Evolutionary conservation across 2,888 invertebrate species (phyloP).

Genomic region (Abscondita cerata): DNA sequence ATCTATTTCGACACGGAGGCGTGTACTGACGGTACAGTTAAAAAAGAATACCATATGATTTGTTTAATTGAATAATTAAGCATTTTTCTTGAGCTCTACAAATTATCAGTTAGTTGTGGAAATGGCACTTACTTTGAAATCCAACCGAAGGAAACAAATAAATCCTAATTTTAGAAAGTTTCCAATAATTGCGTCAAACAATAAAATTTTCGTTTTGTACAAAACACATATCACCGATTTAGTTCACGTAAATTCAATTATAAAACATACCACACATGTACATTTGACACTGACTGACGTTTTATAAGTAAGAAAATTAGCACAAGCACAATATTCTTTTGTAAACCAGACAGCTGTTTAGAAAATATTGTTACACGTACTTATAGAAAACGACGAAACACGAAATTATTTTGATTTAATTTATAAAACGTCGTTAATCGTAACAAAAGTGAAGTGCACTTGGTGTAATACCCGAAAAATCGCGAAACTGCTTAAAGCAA

Average conservation of each 20-base stretch:
- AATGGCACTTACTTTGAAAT: conserved; percentile 21
- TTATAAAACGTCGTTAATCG: too few species aligned
- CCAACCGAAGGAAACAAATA: not conserved
- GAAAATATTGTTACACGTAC: not conserved
- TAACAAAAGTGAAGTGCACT: too few species aligned
- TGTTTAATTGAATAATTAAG: too few species aligned
- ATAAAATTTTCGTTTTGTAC: not conserved
- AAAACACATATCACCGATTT: not conserved
- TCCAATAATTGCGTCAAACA: not conserved
- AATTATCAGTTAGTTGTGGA: too few species aligned
- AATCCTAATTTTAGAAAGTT: conserved; percentile 6
- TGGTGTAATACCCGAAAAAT: not conserved
- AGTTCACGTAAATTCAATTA: conserved; percentile 26
- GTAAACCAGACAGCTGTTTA: conserved; percentile 13
- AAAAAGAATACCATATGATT: too few species aligned
- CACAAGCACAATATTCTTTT: conserved; percentile 7
- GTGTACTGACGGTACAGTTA: not conserved
- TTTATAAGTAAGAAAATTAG: not conserved
- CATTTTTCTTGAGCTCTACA: too few species aligned
- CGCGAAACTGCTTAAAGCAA: not conserved
- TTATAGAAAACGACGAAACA: not conserved
- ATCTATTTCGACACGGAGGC: not conserved
- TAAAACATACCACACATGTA: conserved; percentile 18
- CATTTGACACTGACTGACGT: conserved; percentile 26
- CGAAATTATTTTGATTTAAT: too few species aligned